phyloP scores from a whole-genome alignment of 2,888 invertebrate genomes.

The Ellobium chinense region DNA sequence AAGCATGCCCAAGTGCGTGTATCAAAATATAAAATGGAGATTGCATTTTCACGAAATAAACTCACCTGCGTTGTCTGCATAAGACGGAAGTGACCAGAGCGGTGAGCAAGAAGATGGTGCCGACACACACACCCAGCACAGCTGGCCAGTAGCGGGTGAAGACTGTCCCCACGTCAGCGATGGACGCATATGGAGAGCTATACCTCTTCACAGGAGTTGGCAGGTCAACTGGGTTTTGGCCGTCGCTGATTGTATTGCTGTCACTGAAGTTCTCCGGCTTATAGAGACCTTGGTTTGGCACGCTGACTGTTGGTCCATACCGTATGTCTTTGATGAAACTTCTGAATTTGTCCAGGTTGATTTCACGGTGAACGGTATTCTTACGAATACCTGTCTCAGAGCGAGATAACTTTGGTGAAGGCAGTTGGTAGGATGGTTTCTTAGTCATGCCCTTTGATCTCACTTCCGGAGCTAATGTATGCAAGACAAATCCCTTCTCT shows the following conservation, averaged over 20 bases:
- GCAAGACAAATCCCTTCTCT: constrained; percentile 36
- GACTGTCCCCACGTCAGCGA: constrained; percentile 45
- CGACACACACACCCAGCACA: constrained; percentile 56
- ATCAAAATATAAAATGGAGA: no score
- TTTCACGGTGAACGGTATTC: neutral
- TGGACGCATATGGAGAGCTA: constrained; percentile 30
- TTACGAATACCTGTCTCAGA: neutral
- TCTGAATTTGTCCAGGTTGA: constrained; percentile 18
- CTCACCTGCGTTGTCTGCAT: constrained; percentile 58
- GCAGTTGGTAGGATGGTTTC: neutral
- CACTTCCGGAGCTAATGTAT: neutral
- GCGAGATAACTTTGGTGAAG: constrained; percentile 5
- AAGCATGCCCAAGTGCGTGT: no score
- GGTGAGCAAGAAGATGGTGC: constrained; percentile 56
- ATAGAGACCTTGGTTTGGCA: constrained; percentile 50
- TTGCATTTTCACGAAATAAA: no score
- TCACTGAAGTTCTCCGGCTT: constrained; percentile 13
- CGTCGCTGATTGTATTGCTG: neutral
- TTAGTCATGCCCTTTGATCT: neutral
- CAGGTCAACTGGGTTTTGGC: constrained; percentile 10
- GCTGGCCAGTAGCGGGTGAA: constrained; percentile 62
- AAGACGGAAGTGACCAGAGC: constrained; percentile 57
- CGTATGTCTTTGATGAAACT: constrained; percentile 32
- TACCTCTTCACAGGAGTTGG: constrained; percentile 37
- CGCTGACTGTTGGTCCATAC: constrained; percentile 48